Conservation (phyloP, 37 sponge, comb jelly and placozoan species). For the Theonella swinhoei region DNA sequence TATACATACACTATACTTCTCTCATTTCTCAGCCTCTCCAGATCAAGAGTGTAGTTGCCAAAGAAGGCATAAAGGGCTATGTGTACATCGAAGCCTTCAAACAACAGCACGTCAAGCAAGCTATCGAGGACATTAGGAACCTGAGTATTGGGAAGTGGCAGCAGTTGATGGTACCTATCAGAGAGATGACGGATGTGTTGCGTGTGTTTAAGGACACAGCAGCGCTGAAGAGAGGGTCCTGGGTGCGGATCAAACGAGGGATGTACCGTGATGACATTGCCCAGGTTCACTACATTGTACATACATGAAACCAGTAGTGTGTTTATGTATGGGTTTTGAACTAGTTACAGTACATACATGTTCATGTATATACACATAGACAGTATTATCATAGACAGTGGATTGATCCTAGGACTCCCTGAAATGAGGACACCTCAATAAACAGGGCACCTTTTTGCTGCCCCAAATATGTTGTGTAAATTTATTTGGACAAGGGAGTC, state of each 20-base stretch:
- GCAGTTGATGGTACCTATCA: slow-evolving; percentile 98
- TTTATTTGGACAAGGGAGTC: no score
- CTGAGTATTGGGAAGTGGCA: slow-evolving; percentile 90
- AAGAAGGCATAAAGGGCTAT: slow-evolving; percentile 95
- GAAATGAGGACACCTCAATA: no score
- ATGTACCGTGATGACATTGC: slow-evolving; percentile 96
- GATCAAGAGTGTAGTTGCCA: slow-evolving; percentile 90
- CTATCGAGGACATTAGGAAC: slow-evolving; percentile 93
- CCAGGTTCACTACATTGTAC: slow-evolving; percentile 54
- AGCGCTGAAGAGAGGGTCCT: slow-evolving; percentile 78
- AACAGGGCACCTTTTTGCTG: no score
- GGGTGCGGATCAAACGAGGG: slow-evolving; percentile 95
- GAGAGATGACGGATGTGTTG: slow-evolving; percentile 97
- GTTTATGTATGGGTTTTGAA: neutral
- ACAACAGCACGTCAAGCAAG: slow-evolving; percentile 97
- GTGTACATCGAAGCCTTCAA: slow-evolving; percentile 97
- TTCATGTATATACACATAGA: neutral
- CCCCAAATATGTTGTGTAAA: no score
- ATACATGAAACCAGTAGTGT: neutral
- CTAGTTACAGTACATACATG: neutral
- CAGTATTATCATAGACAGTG: no score
- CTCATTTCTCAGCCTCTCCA: slow-evolving; percentile 81
- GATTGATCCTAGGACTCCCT: no score
- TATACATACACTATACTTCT: no score
- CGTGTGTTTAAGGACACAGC: slow-evolving; percentile 91